Base-by-base conservation (phyloP, 2,113 vertebrate species). In the Engystomops pustulosus region DNA sequence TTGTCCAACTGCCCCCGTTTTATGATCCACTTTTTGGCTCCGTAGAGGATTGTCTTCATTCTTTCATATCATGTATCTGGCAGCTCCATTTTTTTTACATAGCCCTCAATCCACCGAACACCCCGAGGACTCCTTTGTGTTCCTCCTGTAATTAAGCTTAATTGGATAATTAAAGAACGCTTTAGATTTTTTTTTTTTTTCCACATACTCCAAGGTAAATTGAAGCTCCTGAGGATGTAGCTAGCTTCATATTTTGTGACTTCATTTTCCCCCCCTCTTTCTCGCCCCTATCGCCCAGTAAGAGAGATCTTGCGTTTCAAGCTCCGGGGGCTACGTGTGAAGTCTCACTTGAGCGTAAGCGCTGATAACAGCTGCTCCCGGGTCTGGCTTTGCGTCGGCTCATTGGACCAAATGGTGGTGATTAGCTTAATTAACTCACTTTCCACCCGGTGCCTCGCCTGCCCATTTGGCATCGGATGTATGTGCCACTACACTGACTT, bases 401-500 rank as follows among this genome's bases (percentile, higher is more conserved):
- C 76, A 79, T 65, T 79, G 76, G 76, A 60, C 76, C 76, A 79
- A 44, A 79, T 41, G 34, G 12, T 41, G 55, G 55, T 45, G 76
- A 60, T 79, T 79, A 62, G 76, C 36, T 62, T 79, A 79, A 79
- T 79, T 62, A 79, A 62, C 76, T 62, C 36, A 4, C 76, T 79
- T 17, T 62, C 55, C 34, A n/a, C 51, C 3, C 49, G 51, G 1
- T 23, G 51, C 27, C 27, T 55, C 9, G 49, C 49, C 47, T 77
- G 71, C 71, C 71, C 44, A 30, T 74, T 77, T 77, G 74, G 74
- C 49, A 38, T n/a, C 6, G 51, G 32, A 23, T 23, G 74, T 17
- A 6, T 25, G n/a, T 25, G 74, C 30, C 49, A 51, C 49, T 23
- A 36, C 32, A 15, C 30, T 77, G 49, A 77, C 74, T 58, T 38